Evolutionary conservation across 2,797 vertebrate genomes (phyloP).

Genomic region (Avahi laniger): DNA sequence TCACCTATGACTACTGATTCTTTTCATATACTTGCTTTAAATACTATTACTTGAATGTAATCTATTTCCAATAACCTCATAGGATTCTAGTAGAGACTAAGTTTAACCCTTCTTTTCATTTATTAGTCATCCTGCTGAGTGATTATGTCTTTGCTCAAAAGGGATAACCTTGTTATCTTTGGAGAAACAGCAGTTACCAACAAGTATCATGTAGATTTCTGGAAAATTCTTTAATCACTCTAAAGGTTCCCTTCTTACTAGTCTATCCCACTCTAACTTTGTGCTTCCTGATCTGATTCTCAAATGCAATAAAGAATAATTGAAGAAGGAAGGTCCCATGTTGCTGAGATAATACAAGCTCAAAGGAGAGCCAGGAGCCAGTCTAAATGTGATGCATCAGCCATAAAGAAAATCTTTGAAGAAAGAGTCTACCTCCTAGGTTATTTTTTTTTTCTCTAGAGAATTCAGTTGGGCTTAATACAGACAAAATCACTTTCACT

Average conservation of each 20-base stretch:
- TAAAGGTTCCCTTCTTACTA: background rate
- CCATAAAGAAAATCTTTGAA: background rate
- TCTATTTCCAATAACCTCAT: background rate
- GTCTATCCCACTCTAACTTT: background rate
- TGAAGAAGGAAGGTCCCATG: background rate
- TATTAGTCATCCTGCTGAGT: background rate
- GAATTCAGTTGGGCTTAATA: background rate
- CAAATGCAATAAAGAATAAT: background rate
- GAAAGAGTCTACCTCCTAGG: background rate
- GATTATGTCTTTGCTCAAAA: background rate
- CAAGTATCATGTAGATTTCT: background rate
- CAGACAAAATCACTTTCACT: conserved; percentile 1
- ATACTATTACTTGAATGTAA: conserved; percentile 1
- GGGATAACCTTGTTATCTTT: background rate
- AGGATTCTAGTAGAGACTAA: background rate
- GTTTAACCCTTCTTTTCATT: background rate
- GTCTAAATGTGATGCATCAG: background rate
- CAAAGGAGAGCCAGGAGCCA: background rate
- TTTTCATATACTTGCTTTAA: background rate
- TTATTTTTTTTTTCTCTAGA: background rate
- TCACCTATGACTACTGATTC: background rate
- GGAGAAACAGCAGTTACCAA: background rate
- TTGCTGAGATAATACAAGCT: background rate
- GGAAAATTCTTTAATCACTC: background rate
- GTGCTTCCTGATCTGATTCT: background rate